A percentile compares a stretch with the other conserved stretches of the same genome.
These are phyloP conservation scores for Trinectes maculatus DNA, from an alignment of 2,113 vertebrate genomes.

Conservation along the genomic window DNA sequence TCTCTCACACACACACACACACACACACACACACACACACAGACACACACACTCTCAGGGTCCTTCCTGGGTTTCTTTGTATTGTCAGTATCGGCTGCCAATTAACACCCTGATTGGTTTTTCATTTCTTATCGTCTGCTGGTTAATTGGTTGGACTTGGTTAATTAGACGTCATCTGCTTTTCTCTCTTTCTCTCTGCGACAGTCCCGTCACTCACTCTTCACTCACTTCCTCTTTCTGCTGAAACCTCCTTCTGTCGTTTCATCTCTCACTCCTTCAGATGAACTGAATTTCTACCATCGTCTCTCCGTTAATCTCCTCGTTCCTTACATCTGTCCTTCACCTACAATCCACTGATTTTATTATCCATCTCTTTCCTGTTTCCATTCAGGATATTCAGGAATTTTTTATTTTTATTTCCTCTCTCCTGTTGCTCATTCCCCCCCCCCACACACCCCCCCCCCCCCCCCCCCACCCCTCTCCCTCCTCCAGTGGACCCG, in stretches of 20 bases:
- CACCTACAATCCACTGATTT: too few relatives aligned
- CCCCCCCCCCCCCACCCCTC: neutral
- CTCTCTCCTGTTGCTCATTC: neutral
- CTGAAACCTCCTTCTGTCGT: neutral
- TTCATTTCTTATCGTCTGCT: constrained; percentile 66
- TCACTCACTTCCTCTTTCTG: too few relatives aligned
- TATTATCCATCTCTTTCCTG: neutral
- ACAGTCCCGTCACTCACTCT: constrained; percentile 15
- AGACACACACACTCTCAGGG: constrained; percentile 3
- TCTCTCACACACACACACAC: constrained; percentile 15
- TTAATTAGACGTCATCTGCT: constrained; percentile 66
- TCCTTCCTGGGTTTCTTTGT: constrained; percentile 42
- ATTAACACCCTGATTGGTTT: constrained; percentile 64
- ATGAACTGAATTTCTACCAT: too few relatives aligned
- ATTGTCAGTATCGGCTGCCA: constrained; percentile 55
- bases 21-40: constrained; percentile 20
- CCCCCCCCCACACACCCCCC: neutral
- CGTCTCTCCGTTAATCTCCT: neutral
- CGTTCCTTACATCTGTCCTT: neutral
- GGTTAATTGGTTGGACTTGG: constrained; percentile 72
- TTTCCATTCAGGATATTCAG: too few relatives aligned
- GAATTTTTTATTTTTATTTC: neutral
- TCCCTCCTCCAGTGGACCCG: constrained; percentile 18
- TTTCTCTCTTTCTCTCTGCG: neutral
- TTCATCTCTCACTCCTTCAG: neutral